Evolutionary conservation across 2,797 vertebrate genomes (phyloP), one percentile per base, ranked within the genome.

Genomic region (Channallabes apus): DNA sequence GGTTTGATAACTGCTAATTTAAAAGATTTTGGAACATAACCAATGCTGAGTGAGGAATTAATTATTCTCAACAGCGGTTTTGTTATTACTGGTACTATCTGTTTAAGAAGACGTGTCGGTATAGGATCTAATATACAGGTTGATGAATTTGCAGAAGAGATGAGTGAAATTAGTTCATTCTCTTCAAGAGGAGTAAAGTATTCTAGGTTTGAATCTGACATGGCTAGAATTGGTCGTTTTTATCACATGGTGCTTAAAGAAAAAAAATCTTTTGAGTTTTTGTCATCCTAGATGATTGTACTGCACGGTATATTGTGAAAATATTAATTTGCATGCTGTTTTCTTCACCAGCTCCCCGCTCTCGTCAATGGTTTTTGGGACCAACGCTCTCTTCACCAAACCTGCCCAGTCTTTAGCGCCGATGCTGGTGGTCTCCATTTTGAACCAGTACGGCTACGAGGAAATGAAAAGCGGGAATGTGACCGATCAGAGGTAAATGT

Each of bases 301-400:
- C 46, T 46, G 46, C 46, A 46, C 46, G 11, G 46, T 46, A 46
- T 46, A 46, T 46, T 46, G 46, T 11, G 3, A 62, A 62, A 62
- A 65, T 12, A 14, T 1, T 17, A 20, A 20, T 9, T 46, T 46
- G 46, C 46, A 46, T 46, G 46, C 17, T 41, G 9, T 80, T 22
- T 11, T 78, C 20, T 62, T 12, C 61, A n/a, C 56, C 88, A 98
- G 97, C 83, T 95, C 96, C 35, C 96, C 97, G 0, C 92, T 98
- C 64, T 98, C 96, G 2, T 98, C 97, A 3, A 96, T 98, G 96
- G 95, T 98, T 90, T 98, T 98, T 94, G 97, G 96, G 82, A 97
- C 97, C 17, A 97, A 96, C 83, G 96, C 97, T 61, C 93, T 98
- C 86, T 97, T 98, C 93, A 98, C 97, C 22, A 98, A 97, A 89